Conservation (phyloP, 2,113 vertebrate species). For the Podilymbus podiceps region DNA sequence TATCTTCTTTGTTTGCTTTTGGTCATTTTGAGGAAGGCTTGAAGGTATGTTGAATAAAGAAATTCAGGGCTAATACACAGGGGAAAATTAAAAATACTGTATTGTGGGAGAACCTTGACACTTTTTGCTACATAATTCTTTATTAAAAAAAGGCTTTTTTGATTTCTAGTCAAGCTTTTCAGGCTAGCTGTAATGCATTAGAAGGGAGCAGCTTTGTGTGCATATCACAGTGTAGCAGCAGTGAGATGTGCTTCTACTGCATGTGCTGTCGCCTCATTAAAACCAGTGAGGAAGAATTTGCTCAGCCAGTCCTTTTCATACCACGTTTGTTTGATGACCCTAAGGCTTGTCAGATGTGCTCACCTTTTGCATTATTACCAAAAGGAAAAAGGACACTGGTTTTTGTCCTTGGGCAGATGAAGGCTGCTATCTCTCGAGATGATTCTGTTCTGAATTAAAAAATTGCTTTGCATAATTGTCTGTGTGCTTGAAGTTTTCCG, state of each 20-base stretch:
- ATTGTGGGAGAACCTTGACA: neutral
- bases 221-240: neutral
- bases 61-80: neutral
- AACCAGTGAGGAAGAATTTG: neutral
- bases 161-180: neutral
- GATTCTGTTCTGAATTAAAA: neutral
- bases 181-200: neutral
- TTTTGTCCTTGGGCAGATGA: conserved; percentile 20
- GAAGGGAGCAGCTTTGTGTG: neutral
- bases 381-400: conserved; percentile 36
- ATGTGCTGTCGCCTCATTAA: neutral
- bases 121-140: neutral
- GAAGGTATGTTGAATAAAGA: neutral
- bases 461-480: neutral
- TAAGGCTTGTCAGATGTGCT: neutral
- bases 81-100: neutral
- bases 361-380: conserved; percentile 2
- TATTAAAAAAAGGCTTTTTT: neutral
- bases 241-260: neutral
- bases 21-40: neutral
- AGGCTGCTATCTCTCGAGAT: neutral
- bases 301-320: neutral
- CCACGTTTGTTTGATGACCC: neutral
- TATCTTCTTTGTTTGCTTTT: neutral
- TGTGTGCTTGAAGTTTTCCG: neutral